Percentiles rank a stretch among this genome's conserved stretches.
Evolutionary conservation across 2,888 invertebrate genomes (phyloP).

Genomic region (Limenitis camilla): DNA sequence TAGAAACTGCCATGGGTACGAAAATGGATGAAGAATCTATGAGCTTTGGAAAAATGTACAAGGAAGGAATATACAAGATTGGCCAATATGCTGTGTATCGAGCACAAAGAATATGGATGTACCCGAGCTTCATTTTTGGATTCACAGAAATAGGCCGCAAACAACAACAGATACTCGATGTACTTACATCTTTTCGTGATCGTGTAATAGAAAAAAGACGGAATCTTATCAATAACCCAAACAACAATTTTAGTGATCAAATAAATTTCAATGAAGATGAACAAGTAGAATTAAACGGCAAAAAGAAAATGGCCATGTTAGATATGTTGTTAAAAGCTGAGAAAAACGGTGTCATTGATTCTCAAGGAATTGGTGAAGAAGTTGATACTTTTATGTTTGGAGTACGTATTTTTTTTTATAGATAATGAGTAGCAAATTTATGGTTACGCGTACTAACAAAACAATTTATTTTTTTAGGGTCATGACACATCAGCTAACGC

Average conservation of each 20-base stretch:
- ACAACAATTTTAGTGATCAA: not conserved
- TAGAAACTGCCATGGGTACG: constrained; percentile 81
- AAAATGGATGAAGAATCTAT: constrained; percentile 63
- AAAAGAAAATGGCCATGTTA: constrained; percentile 68
- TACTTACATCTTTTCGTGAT: constrained; percentile 55
- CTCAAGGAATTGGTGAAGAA: constrained; percentile 73
- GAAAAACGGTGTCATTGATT: constrained; percentile 57
- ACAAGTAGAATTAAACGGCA: constrained; percentile 47
- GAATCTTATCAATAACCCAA: not conserved
- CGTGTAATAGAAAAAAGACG: constrained; percentile 41
- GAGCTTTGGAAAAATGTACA: constrained; percentile 64
- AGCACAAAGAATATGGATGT: constrained; percentile 72
- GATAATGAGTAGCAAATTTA: no score
- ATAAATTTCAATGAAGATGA: constrained; percentile 21
- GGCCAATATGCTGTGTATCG: constrained; percentile 48
- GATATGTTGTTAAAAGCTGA: constrained; percentile 68
- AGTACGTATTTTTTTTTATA: constrained; percentile 48
- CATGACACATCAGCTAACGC: constrained; percentile 68
- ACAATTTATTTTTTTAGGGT: constrained; percentile 42
- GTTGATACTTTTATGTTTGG: constrained; percentile 79
- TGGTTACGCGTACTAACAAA: not conserved
- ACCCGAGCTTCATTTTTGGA: constrained; percentile 68
- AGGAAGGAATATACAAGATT: constrained; percentile 67
- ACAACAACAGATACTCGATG: constrained; percentile 51
- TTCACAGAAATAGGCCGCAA: constrained; percentile 60